phyloP scores from a whole-genome alignment of 2,797 vertebrate species.

The Periparus ater region DNA sequence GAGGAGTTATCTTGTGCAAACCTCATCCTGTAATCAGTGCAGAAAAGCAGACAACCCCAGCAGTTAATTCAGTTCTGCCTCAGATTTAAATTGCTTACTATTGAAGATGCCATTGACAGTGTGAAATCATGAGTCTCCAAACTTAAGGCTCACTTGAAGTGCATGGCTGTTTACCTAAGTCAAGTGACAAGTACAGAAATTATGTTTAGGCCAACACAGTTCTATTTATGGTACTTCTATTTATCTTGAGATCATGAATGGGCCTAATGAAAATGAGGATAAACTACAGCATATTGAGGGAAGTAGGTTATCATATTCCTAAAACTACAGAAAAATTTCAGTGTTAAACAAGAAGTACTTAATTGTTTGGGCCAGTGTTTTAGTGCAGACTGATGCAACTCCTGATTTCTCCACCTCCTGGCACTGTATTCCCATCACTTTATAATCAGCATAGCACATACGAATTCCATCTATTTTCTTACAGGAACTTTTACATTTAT shows the following conservation, averaged over 20 bases:
- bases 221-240: conserved; percentile 33
- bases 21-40: background rate
- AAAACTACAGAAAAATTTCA: conserved; percentile 12
- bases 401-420: background rate
- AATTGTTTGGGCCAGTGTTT: background rate
- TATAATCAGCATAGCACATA: background rate
- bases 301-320: conserved; percentile 44
- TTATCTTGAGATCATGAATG: background rate
- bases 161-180: conserved; percentile 20
- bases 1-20: rapidly evolving
- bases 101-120: background rate
- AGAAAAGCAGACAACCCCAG: background rate
- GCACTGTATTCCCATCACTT: background rate
- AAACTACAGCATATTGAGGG: background rate
- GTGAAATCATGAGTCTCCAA: background rate
- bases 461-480: background rate
- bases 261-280: conserved; percentile 30
- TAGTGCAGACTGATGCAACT: background rate
- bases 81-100: background rate
- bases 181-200: conserved; percentile 27
- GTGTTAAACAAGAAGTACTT: background rate
- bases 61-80: background rate
- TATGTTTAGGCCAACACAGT: conserved; percentile 33
- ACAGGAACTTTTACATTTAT: background rate
- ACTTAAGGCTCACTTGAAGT: background rate